Conservation (phyloP, 2,797 vertebrate species). For the Dendrocincla tyrannina region DNA sequence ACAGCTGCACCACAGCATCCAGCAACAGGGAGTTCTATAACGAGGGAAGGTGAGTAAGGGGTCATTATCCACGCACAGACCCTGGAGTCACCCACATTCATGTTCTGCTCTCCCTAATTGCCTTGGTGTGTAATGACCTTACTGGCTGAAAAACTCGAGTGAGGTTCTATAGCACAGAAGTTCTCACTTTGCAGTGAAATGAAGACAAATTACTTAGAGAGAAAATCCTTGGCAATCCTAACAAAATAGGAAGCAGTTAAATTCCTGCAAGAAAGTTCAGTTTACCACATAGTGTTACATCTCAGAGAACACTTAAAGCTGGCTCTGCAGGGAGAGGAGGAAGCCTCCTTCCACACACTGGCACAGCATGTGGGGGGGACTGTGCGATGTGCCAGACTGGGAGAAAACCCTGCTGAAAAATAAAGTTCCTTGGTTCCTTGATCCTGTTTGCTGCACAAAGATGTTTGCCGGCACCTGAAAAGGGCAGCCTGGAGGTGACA, state of each 20-base stretch:
- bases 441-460: neutral
- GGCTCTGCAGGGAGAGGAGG: neutral
- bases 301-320: neutral
- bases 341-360: neutral
- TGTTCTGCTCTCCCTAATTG: neutral
- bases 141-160: neutral
- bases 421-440: neutral
- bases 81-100: neutral
- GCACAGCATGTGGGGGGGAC: fast-evolving
- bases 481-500: neutral
- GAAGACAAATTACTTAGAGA: neutral
- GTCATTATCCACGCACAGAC: neutral
- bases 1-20: neutral
- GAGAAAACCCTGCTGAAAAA: neutral
- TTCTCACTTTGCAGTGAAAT: neutral
- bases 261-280: neutral
- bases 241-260: neutral
- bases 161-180: neutral
- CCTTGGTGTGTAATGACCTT: neutral
- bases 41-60: neutral
- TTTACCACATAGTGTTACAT: neutral
- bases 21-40: neutral
- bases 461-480: neutral
- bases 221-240: neutral
- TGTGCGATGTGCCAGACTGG: neutral